phyloP scores from a whole-genome alignment of 1,140 invertebrate genomes.

The Andrena cerasifolii region DNA sequence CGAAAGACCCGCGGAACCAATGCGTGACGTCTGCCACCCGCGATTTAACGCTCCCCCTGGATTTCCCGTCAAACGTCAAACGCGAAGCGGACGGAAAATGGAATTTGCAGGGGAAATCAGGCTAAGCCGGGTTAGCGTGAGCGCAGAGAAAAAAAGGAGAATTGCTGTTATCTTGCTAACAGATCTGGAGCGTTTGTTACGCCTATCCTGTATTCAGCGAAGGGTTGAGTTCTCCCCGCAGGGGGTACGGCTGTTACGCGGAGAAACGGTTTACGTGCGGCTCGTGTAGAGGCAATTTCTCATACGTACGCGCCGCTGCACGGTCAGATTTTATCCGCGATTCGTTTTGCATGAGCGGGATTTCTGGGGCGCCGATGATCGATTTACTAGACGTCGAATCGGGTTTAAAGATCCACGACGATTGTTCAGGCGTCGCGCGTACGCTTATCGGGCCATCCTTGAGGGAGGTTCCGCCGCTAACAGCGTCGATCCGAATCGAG shows the following conservation, averaged over 20 bases:
- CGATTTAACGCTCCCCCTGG: too few species aligned
- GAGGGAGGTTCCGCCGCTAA: too few species aligned
- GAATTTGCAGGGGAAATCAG: background rate
- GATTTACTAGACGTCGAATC: constrained; percentile 26
- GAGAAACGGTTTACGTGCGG: constrained; percentile 51
- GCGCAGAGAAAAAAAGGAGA: background rate
- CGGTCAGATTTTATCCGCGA: constrained; percentile 33
- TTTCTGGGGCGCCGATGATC: constrained; percentile 26
- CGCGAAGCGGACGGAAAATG: background rate
- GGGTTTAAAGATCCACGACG: background rate
- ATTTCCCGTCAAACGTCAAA: background rate
- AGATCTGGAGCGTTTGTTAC: constrained; percentile 44
- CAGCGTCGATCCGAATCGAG: too few species aligned
- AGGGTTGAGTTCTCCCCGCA: constrained; percentile 55
- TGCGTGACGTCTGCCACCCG: too few species aligned
- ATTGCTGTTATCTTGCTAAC: constrained; percentile 31
- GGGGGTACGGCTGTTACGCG: constrained; percentile 19
- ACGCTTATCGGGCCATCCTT: background rate
- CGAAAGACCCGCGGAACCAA: too few species aligned
- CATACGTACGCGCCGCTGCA: constrained; percentile 50
- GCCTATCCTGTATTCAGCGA: constrained; percentile 49
- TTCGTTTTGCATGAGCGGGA: constrained; percentile 27
- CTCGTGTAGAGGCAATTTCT: constrained; percentile 60
- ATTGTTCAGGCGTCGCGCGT: background rate
- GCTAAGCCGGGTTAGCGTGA: background rate